phyloP scores from a whole-genome alignment of 2,888 invertebrate genomes.

The Malachius bipustulatus region DNA sequence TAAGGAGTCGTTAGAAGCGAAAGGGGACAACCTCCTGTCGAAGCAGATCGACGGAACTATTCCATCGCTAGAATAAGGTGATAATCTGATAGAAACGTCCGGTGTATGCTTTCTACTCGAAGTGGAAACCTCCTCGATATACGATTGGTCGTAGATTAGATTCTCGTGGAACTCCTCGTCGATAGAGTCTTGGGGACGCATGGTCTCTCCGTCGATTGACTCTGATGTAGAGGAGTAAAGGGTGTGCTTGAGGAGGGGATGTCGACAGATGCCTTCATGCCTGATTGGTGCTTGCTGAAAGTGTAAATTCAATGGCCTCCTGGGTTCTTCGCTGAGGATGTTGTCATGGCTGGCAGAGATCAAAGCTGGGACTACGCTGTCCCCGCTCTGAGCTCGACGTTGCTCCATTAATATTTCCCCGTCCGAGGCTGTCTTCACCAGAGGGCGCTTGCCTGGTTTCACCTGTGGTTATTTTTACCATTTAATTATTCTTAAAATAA shows the following conservation, averaged over 20 bases:
- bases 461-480: constrained; percentile 5
- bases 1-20: constrained; percentile 73
- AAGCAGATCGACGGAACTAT: constrained; percentile 37
- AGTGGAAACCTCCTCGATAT: constrained; percentile 44
- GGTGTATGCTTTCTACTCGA: constrained; percentile 13
- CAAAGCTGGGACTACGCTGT: constrained; percentile 35
- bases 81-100: constrained; percentile 25
- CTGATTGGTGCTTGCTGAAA: constrained; percentile 41
- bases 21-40: constrained; percentile 51
- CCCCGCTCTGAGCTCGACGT: constrained; percentile 39
- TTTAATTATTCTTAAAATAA: not conserved
- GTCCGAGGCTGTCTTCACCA: constrained; percentile 70
- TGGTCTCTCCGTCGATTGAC: constrained; percentile 24
- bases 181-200: constrained; percentile 37
- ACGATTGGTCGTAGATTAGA: constrained; percentile 62
- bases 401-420: constrained; percentile 60
- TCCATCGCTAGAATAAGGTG: constrained; percentile 40
- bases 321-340: constrained; percentile 32
- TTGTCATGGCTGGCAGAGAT: constrained; percentile 54
- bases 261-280: constrained; percentile 27
- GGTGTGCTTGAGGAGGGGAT: constrained; percentile 28
- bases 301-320: constrained; percentile 27
- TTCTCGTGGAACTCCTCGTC: constrained; percentile 74
- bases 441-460: constrained; percentile 37
- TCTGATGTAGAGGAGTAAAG: constrained; percentile 31